Percentiles rank a stretch among this genome's conserved stretches.
These are phyloP conservation scores for Lepus timidus DNA, from an alignment of 2,113 vertebrate genomes.

Conservation along the genomic window DNA sequence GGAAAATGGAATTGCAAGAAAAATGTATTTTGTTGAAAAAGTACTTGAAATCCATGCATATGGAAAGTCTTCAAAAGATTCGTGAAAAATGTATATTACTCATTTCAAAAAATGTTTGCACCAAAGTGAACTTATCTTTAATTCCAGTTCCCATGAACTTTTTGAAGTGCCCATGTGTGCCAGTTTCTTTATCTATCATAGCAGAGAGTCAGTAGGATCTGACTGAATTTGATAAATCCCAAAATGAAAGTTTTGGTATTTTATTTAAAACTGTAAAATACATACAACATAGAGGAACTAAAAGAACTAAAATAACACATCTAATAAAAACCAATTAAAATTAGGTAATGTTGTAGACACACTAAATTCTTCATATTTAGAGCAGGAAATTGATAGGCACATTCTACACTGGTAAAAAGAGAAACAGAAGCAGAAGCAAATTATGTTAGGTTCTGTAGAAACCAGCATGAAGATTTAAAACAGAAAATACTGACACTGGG, in stretches of 20 bases:
- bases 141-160: no score
- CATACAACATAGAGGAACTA: neutral
- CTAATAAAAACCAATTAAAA: conserved; percentile 6
- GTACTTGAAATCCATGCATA: no score
- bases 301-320: neutral
- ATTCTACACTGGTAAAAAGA: neutral
- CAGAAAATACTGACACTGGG: neutral
- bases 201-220: neutral
- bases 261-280: neutral
- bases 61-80: no score
- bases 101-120: no score
- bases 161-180: neutral
- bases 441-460: neutral
- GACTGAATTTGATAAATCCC: neutral
- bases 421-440: conserved; percentile 12
- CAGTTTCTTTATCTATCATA: neutral
- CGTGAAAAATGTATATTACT: no score
- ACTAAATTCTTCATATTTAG: neutral
- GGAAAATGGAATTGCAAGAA: no score
- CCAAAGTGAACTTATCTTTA: no score
- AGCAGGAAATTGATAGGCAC: neutral
- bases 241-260: neutral
- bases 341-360: neutral
- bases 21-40: no score
- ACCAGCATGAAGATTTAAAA: neutral